Evolutionary conservation across 2,888 invertebrate species (phyloP).

Genomic region (Mesorhabditis sp.): DNA sequence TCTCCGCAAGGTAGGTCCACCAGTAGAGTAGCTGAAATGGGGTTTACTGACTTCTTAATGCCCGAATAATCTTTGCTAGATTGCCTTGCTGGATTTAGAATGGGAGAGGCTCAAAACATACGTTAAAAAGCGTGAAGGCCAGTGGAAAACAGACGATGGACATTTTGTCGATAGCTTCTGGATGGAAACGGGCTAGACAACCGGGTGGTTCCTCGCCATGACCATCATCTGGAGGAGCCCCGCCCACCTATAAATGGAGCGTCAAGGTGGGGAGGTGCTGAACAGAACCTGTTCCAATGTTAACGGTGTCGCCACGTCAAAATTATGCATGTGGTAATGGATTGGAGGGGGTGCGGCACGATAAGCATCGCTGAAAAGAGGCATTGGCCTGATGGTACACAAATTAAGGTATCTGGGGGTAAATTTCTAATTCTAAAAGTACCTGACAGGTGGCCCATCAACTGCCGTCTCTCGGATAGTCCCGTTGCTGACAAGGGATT

Average conservation of each 20-base stretch:
- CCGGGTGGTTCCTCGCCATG: constrained; percentile 16
- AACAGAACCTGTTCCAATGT: constrained; percentile 46
- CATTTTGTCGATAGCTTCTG: constrained; percentile 79
- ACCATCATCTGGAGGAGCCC: neutral
- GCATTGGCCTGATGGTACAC: no score
- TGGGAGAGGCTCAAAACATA: constrained; percentile 54
- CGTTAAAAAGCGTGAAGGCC: constrained; percentile 89
- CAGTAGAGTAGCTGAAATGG: constrained; percentile 70
- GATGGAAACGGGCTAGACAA: constrained; percentile 41
- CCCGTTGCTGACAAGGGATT: no score
- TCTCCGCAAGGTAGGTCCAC: constrained; percentile 52
- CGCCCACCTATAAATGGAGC: neutral
- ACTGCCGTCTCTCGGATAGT: no score
- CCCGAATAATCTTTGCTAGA: neutral
- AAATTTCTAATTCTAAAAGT: no score
- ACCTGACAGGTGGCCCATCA: no score
- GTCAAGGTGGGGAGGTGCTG: neutral
- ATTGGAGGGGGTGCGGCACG: constrained; percentile 28
- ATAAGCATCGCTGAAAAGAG: neutral
- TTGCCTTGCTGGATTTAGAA: neutral
- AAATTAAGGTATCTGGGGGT: no score
- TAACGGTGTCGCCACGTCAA: constrained; percentile 40
- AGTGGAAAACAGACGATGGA: constrained; percentile 91
- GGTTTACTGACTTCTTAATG: neutral
- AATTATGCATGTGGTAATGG: constrained; percentile 44